Evolutionary conservation across 2,888 invertebrate genomes (phyloP).

Genomic region (Athalia cordata): DNA sequence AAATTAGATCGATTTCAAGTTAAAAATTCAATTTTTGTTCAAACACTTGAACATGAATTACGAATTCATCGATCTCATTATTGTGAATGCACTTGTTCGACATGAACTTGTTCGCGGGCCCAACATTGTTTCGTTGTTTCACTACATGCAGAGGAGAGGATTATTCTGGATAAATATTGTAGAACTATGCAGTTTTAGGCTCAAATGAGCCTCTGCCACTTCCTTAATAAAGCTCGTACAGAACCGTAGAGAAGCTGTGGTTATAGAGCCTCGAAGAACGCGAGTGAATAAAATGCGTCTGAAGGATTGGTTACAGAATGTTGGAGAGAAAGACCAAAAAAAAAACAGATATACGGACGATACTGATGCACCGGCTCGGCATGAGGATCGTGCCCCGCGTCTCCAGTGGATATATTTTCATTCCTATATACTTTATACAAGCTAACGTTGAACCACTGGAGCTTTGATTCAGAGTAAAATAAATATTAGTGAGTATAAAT

Average conservation of each 20-base stretch:
- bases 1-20: too few relatives aligned
- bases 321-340: constrained; percentile 35
- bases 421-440: constrained; percentile 31
- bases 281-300: constrained; percentile 15
- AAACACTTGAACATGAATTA: too few relatives aligned
- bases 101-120: too few relatives aligned
- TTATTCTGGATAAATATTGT: constrained; percentile 7
- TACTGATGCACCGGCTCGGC: constrained; percentile 50
- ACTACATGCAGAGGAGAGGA: constrained; percentile 2
- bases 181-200: background rate
- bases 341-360: constrained; percentile 33
- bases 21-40: too few relatives aligned
- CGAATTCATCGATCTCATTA: too few relatives aligned
- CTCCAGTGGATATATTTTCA: constrained; percentile 58
- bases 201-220: constrained; percentile 3
- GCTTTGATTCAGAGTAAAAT: constrained; percentile 3
- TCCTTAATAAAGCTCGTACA: background rate
- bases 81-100: too few relatives aligned
- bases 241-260: constrained; percentile 20
- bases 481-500: background rate
- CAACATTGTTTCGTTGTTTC: constrained; percentile 1
- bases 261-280: constrained; percentile 29
- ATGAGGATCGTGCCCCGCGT: constrained; percentile 61
- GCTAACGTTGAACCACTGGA: constrained; percentile 11
- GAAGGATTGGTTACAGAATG: constrained; percentile 37